Conservation (phyloP, 2,113 vertebrate genomes). For the Tauraco erythrolophus region DNA sequence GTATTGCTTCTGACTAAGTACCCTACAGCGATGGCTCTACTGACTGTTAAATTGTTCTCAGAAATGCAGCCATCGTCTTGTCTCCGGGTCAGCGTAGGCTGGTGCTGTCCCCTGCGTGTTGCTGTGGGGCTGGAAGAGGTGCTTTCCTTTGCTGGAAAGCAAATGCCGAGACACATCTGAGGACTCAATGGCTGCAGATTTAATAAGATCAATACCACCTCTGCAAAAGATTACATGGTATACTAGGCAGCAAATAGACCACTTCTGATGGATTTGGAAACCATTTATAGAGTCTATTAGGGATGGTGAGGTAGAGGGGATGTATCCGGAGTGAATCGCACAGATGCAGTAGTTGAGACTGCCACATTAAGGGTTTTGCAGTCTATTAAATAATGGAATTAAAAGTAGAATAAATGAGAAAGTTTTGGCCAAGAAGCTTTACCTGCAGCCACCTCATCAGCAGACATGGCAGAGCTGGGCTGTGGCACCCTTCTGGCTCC, state of each 20-base stretch:
- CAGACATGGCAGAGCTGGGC: background rate
- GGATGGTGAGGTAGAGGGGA: constrained; percentile 55
- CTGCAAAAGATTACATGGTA: constrained; percentile 80
- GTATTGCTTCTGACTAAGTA: constrained; percentile 36
- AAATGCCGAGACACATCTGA: constrained; percentile 40
- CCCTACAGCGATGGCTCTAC: background rate
- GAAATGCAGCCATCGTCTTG: background rate
- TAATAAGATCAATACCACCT: constrained; percentile 81
- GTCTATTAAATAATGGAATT: constrained; percentile 45
- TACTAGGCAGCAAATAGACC: constrained; percentile 84
- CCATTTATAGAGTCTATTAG: constrained; percentile 75
- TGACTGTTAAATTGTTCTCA: background rate
- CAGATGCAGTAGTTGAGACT: background rate
- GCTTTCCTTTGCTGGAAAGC: constrained; percentile 31
- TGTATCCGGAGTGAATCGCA: background rate
- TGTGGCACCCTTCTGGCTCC: background rate
- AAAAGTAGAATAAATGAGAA: constrained; percentile 24
- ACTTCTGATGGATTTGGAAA: constrained; percentile 78
- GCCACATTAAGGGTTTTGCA: background rate
- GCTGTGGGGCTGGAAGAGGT: background rate
- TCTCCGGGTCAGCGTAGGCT: background rate
- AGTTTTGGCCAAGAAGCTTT: background rate
- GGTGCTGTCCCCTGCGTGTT: background rate
- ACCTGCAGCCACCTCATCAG: background rate
- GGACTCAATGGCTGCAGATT: constrained; percentile 64